Base-by-base conservation (phyloP, 2,888 invertebrate genomes). In the Andrena trimmerana region DNA sequence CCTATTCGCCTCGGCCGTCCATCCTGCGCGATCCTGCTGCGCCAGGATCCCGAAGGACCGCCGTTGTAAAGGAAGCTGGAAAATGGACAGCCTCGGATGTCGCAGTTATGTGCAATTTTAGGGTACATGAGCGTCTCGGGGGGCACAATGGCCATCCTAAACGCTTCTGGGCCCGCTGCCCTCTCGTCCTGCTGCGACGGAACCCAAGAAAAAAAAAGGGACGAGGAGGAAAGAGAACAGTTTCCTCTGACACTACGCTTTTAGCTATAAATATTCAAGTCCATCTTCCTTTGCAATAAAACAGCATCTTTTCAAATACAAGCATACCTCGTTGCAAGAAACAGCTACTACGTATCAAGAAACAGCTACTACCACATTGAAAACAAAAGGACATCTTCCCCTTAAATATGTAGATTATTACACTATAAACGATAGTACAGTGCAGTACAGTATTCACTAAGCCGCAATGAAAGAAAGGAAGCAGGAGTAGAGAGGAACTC, bases 51-150 rank as follows among this genome's bases (percentile, higher is more conserved):
- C 10, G 7, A 62, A 60, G 66, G 48, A 60, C 24, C 54, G 24
- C 36, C 33, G 54, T 82, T 77, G 72, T 79, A 83, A 89, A 90
- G 71, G 81, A 78, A 88, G 83, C 85, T 83, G 72, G 81, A 62
- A 76, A 29, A 70, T 81, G 88, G 90, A 89, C 88, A 88, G 86
- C 86, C 85, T 84, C 42, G 60, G 72, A 66, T 33, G 71, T 69
- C 69, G 87, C 78, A 42, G 90, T 92, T 92, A 91, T 88, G 84
- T 88, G 90, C 90, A 92, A 93, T 93, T 93, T 92, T 89, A 89
- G 90, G 90, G 87, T 90, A 90, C 86, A 92, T 91, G 91, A 93
- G 89, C 91, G 89, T 80, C 89, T 90, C 91, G 78, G 90, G 68
- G 86, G 87, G 74, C 52, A 81, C 71, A 81, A 81, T 71, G 67